Evolutionary conservation across 2,113 vertebrate genomes (phyloP).

Genomic region (Dasyurus viverrinus): DNA sequence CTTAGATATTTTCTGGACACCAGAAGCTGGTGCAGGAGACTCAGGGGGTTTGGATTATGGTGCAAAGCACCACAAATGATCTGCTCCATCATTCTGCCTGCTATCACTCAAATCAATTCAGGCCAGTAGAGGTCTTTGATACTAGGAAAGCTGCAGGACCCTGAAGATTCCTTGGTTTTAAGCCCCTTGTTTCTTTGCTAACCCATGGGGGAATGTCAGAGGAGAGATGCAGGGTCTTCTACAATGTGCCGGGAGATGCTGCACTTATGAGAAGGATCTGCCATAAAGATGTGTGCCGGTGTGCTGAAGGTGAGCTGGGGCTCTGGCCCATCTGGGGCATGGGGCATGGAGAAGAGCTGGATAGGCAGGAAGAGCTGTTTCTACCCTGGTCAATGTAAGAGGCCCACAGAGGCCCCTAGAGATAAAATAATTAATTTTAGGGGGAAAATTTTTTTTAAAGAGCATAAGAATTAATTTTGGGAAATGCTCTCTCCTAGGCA

Average conservation of each 20-base stretch:
- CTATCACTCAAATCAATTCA: neutral
- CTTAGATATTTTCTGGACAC: neutral
- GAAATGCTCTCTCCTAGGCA: neutral
- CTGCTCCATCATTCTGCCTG: neutral
- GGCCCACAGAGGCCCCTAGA: neutral
- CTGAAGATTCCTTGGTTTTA: neutral
- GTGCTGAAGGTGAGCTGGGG: slow-evolving; percentile 65
- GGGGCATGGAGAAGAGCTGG: neutral
- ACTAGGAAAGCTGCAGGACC: neutral
- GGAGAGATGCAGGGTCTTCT: slow-evolving; percentile 69
- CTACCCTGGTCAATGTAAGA: neutral
- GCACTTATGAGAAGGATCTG: slow-evolving; percentile 64
- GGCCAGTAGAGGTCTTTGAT: neutral
- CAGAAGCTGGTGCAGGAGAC: neutral
- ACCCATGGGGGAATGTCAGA: slow-evolving; percentile 25
- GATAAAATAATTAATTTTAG: neutral
- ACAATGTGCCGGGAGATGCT: slow-evolving; percentile 30
- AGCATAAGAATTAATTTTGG: neutral
- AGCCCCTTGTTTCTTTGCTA: neutral
- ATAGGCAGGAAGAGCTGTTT: neutral
- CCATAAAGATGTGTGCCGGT: slow-evolving; percentile 58
- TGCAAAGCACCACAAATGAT: neutral
- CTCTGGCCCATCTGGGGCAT: neutral
- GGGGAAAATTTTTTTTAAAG: neutral
- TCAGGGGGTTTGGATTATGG: neutral